Evolutionary conservation across 1,140 invertebrate species (phyloP).

Genomic region (Venturia canescens): DNA sequence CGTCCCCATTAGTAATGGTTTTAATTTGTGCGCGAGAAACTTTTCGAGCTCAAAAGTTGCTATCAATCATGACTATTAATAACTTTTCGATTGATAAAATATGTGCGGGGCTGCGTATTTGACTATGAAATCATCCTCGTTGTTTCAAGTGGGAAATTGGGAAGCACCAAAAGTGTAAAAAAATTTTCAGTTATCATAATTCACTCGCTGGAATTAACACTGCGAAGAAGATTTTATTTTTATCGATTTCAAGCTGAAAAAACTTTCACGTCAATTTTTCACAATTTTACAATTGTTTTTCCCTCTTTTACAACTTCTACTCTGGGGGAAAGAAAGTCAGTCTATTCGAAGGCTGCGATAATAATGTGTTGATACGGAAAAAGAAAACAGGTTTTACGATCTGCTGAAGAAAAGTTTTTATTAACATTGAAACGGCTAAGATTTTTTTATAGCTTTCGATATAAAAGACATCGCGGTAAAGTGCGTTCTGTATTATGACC

Average conservation of each 20-base stretch:
- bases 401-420: not conserved
- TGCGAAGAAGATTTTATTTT: too few species aligned
- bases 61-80: conserved; percentile 11
- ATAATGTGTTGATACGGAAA: not conserved
- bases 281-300: not conserved
- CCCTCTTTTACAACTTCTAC: not conserved
- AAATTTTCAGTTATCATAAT: not conserved
- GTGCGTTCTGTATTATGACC: not conserved
- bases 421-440: not conserved
- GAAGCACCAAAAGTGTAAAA: not conserved
- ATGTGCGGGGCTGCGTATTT: not conserved
- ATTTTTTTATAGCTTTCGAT: not conserved
- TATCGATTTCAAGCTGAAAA: too few species aligned
- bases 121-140: not conserved
- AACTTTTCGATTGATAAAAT: not conserved
- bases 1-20: conserved; percentile 31
- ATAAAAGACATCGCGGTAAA: not conserved
- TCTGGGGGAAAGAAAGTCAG: not conserved
- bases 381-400: not conserved
- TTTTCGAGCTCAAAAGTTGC: conserved; percentile 8
- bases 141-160: not conserved
- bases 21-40: conserved; percentile 21
- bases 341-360: not conserved
- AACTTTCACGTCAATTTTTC: too few species aligned
- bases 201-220: too few species aligned